Percentiles rank a stretch among this genome's conserved stretches.
These are phyloP conservation scores for Dicerorhinus sumatrensis DNA, from an alignment of 2,113 vertebrate genomes.

Conservation along the genomic window DNA sequence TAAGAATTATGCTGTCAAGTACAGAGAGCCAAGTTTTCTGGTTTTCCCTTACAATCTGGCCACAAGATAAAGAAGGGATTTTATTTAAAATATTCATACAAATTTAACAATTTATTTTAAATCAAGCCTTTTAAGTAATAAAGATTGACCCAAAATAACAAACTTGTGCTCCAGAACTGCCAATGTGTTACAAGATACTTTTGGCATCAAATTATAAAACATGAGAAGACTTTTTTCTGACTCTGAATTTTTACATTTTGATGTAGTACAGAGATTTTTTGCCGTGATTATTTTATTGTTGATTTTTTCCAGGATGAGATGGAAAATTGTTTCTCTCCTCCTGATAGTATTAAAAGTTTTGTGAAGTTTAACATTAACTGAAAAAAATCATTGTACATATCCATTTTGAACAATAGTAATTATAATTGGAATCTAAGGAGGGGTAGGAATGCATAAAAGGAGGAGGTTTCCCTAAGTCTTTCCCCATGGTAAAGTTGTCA, in stretches of 20 bases:
- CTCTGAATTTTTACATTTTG: background rate
- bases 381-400: background rate
- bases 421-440: background rate
- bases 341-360: background rate
- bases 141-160: conserved; percentile 25
- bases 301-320: background rate
- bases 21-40: conserved; percentile 76
- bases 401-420: background rate
- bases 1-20: conserved; percentile 80
- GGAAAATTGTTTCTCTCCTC: background rate
- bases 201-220: background rate
- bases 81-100: conserved; percentile 81
- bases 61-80: conserved; percentile 74
- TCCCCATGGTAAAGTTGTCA: background rate
- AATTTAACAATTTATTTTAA: conserved; percentile 75
- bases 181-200: background rate
- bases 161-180: background rate
- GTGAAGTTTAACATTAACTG: background rate
- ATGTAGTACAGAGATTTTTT: background rate
- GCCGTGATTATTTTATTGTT: background rate
- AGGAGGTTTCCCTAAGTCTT: background rate
- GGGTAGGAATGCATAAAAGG: background rate
- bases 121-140: conserved; percentile 47
- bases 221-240: background rate
- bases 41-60: conserved; percentile 77